These are phyloP conservation scores for Tetraodon nigroviridis DNA, from an alignment of 2,113 vertebrate genomes.

Conservation along the genomic window DNA sequence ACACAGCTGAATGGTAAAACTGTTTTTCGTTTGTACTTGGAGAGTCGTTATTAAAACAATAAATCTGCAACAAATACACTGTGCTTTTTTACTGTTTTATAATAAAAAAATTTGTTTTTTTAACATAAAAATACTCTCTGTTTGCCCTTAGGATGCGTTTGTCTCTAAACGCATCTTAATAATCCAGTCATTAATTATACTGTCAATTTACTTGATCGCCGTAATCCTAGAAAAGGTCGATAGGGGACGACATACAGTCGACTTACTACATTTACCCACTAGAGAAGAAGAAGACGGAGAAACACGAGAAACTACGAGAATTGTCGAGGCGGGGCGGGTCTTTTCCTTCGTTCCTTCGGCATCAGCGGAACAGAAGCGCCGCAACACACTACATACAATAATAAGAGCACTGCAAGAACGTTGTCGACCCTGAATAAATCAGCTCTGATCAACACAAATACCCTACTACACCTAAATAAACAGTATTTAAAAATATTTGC, in stretches of 20 bases:
- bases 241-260: neutral
- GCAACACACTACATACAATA: neutral
- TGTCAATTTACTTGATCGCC: too few relatives aligned
- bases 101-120: too few relatives aligned
- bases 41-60: constrained; percentile 63
- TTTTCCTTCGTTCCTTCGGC: neutral
- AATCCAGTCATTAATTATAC: too few relatives aligned
- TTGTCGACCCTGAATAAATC: neutral
- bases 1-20: constrained; percentile 38
- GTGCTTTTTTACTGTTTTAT: neutral
- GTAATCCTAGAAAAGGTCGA: neutral
- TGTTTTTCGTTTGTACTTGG: constrained; percentile 54
- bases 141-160: too few relatives aligned
- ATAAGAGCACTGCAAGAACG: neutral
- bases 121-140: too few relatives aligned
- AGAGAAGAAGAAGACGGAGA: neutral
- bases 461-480: too few relatives aligned
- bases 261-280: neutral
- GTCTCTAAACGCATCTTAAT: too few relatives aligned
- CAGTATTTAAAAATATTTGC: too few relatives aligned
- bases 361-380: neutral
- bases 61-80: constrained; percentile 10
- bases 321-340: neutral
- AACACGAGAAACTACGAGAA: neutral
- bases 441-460: too few relatives aligned